Percentiles rank a stretch among this genome's conserved stretches.
These are phyloP conservation scores for Pteropus alecto DNA, from an alignment of 2,113 vertebrate genomes.

Conservation along the genomic window DNA sequence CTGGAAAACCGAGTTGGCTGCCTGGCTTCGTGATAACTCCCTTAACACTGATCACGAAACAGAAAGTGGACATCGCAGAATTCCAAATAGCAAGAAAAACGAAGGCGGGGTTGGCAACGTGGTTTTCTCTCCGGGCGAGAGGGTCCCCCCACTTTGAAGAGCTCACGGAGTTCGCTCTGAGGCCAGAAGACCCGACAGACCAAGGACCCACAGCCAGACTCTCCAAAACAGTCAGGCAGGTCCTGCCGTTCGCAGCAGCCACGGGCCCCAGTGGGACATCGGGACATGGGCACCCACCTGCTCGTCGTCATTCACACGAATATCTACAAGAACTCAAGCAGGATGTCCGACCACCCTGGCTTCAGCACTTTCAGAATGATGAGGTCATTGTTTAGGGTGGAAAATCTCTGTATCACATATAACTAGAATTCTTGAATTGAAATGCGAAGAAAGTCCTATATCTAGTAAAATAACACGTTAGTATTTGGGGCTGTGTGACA, in stretches of 20 bases:
- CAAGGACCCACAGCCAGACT: accelerated
- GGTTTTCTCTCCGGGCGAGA: neutral
- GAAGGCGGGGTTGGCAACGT: accelerated
- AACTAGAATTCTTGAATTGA: neutral
- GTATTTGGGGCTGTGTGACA: too few relatives aligned
- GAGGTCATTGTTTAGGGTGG: neutral
- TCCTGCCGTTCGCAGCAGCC: accelerated
- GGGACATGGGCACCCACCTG: accelerated
- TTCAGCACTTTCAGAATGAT: accelerated
- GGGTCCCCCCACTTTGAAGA: accelerated
- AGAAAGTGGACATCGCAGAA: too few relatives aligned
- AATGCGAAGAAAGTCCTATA: accelerated
- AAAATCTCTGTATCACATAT: neutral
- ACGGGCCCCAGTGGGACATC: accelerated
- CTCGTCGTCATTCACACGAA: too few relatives aligned
- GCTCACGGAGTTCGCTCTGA: neutral
- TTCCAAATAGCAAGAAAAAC: neutral
- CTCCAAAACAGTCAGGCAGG: accelerated
- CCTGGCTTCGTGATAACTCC: too few relatives aligned
- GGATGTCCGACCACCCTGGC: accelerated
- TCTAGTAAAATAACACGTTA: neutral
- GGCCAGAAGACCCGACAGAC: accelerated
- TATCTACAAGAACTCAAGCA: accelerated
- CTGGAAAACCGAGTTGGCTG: neutral
- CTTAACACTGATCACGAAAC: too few relatives aligned